phyloP scores from a whole-genome alignment of 2,797 vertebrate species.

The Helostoma temminkii region DNA sequence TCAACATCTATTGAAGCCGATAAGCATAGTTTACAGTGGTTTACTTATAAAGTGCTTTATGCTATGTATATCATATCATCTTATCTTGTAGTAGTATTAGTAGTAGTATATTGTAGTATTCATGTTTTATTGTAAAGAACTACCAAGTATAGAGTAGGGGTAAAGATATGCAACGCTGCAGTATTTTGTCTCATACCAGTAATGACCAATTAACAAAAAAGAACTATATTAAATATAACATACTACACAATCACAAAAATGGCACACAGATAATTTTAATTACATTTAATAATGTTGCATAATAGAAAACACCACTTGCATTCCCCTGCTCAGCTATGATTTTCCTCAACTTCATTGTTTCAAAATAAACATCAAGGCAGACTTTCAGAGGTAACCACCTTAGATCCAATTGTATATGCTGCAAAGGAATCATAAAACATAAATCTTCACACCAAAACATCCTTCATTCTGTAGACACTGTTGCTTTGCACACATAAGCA shows the following conservation, averaged over 20 bases:
- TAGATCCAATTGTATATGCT: constrained; percentile 26
- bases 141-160: neutral
- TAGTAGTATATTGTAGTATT: neutral
- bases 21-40: neutral
- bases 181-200: neutral
- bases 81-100: no score
- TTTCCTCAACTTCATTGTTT: constrained; percentile 39
- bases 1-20: no score
- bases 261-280: constrained; percentile 29
- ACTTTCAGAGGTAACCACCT: constrained; percentile 26
- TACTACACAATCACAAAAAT: neutral
- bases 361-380: constrained; percentile 44
- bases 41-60: neutral
- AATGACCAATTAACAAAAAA: neutral
- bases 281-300: constrained; percentile 60
- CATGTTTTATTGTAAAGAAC: neutral
- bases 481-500: constrained; percentile 65
- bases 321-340: constrained; percentile 39
- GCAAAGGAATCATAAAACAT: constrained; percentile 52
- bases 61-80: no score
- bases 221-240: neutral
- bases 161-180: neutral
- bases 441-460: constrained; percentile 34
- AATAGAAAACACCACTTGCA: constrained; percentile 61
- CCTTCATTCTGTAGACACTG: constrained; percentile 32